Evolutionary conservation across 2,888 invertebrate genomes (phyloP).

Genomic region (Tineola bisselliella): DNA sequence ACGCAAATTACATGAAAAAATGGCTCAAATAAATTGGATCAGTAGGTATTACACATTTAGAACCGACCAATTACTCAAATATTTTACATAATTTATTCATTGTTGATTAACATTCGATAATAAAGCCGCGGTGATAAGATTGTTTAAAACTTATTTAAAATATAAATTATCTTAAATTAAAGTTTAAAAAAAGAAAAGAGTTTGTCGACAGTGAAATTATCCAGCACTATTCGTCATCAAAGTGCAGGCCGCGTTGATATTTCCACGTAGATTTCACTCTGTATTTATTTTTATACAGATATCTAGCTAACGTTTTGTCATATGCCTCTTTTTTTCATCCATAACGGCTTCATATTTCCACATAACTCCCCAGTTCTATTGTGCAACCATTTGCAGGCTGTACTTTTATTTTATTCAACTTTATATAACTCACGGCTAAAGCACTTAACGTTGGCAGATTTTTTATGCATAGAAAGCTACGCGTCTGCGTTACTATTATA

Average conservation of each 20-base stretch:
- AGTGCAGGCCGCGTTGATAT: slow-evolving; percentile 60
- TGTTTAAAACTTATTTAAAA: too few species aligned
- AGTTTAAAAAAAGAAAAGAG: neutral
- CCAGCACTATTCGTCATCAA: slow-evolving; percentile 60
- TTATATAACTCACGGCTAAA: slow-evolving; percentile 6
- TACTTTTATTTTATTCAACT: slow-evolving; percentile 8
- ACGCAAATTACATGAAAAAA: neutral
- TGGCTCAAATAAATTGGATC: neutral
- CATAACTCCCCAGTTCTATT: neutral
- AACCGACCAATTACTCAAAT: too few species aligned
- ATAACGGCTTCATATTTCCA: slow-evolving; percentile 7
- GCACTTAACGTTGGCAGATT: slow-evolving; percentile 6
- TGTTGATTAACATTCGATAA: too few species aligned
- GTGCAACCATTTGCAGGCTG: slow-evolving; percentile 9
- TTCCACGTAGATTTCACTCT: slow-evolving; percentile 63
- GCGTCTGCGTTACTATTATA: too few species aligned
- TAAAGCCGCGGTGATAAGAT: too few species aligned
- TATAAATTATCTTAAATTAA: too few species aligned
- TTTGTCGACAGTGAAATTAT: neutral
- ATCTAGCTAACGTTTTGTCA: slow-evolving; percentile 33
- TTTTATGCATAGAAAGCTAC: neutral
- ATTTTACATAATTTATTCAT: too few species aligned
- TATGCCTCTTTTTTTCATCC: slow-evolving; percentile 38
- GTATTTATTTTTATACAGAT: slow-evolving; percentile 56
- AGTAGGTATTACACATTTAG: neutral